Conservation (phyloP, 1,140 invertebrate species). For the Aphaenogaster rudis region DNA sequence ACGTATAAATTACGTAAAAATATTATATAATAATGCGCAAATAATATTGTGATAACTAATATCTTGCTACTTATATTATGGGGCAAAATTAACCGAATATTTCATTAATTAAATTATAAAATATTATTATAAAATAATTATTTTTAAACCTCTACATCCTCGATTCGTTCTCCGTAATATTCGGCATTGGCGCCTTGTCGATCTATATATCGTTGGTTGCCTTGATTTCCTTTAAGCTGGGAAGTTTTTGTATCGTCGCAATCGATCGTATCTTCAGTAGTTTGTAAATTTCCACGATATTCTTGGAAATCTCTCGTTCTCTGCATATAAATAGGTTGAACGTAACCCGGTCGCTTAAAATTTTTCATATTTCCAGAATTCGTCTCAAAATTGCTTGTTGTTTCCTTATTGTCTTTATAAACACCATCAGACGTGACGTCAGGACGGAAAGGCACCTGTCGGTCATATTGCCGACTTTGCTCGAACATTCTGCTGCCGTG, state of each 20-base stretch:
- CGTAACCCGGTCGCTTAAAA: background rate
- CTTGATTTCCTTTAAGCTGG: background rate
- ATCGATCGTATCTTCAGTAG: background rate
- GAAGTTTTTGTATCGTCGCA: background rate
- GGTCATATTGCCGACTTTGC: slow-evolving; percentile 3
- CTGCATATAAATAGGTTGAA: slow-evolving; percentile 24
- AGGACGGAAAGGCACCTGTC: background rate
- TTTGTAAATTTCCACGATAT: background rate
- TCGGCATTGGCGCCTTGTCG: background rate
- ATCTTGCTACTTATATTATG: background rate
- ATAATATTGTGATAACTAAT: slow-evolving; percentile 1
- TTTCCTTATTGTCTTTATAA: background rate
- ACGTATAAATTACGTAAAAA: background rate
- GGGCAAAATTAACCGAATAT: background rate
- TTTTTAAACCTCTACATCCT: slow-evolving; percentile 4
- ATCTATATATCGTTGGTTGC: background rate
- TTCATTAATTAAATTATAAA: slow-evolving; percentile 11
- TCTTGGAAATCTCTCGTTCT: background rate
- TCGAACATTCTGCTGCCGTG: background rate
- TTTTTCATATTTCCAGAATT: background rate
- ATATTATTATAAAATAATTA: background rate
- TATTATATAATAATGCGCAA: background rate
- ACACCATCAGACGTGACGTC: background rate
- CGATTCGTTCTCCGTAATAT: background rate
- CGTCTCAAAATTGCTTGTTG: background rate